phyloP scores from a whole-genome alignment of 2,888 invertebrate species.

The Pogonocherus hispidulus region DNA sequence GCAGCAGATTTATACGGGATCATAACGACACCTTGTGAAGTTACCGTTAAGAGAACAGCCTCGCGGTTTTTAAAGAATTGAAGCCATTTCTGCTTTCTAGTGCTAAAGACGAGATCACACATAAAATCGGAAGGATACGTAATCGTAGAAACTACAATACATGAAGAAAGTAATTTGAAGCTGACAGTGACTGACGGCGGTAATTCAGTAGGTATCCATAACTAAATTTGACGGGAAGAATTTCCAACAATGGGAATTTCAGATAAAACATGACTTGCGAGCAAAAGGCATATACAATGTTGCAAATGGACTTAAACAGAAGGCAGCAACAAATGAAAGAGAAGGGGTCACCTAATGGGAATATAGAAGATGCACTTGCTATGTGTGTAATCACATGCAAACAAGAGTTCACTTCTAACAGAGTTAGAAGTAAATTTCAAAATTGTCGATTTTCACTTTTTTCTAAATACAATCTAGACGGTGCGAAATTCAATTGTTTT shows the following conservation, averaged over 20 bases:
- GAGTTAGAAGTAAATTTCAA: too few species aligned
- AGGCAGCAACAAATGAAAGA: neutral
- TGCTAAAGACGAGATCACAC: too few species aligned
- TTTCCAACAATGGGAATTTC: conserved; percentile 45
- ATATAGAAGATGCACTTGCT: conserved; percentile 44
- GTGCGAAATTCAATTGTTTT: too few species aligned
- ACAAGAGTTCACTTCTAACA: too few species aligned
- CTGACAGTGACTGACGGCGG: neutral
- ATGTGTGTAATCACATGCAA: conserved; percentile 46
- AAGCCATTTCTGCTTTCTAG: neutral
- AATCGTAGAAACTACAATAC: too few species aligned
- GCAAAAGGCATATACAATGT: conserved; percentile 34
- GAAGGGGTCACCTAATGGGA: conserved; percentile 31
- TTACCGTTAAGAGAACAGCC: too few species aligned
- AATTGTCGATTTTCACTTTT: too few species aligned
- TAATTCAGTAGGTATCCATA: neutral
- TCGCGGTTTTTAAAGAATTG: too few species aligned
- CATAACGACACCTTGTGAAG: neutral
- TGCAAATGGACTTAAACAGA: neutral
- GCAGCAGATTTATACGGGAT: too few species aligned
- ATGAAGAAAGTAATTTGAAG: too few species aligned
- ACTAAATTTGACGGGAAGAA: conserved; percentile 41
- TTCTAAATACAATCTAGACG: too few species aligned
- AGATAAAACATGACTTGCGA: conserved; percentile 41
- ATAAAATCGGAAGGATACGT: too few species aligned